Evolutionary conservation across 2,888 invertebrate species (phyloP), one percentile per base, ranked within the genome.

Genomic region (Eristalinus aeneus): DNA sequence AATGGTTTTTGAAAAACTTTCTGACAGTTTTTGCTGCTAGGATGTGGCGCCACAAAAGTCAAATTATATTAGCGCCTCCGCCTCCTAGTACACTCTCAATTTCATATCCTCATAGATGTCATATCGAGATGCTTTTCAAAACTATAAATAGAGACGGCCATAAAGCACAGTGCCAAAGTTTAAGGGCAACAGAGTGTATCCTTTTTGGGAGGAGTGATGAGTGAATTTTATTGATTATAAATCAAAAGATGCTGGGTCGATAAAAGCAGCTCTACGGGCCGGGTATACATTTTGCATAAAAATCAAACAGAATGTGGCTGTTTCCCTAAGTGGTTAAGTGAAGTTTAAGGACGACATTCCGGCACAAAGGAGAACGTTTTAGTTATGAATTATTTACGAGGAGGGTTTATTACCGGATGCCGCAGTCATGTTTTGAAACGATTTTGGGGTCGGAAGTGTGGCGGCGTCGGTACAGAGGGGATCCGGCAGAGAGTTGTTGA

Each of bases 181-280:
- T 12, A 2, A 39, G 39, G 12, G n/a, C 12, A 39, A 39, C 12
- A 39, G 39, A 39, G 39, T 39, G 39, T 39, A n/a, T 39, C n/a
- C 39, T n/a, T 39, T 54, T 54, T 54, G 2, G 31, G 36, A 73
- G 39, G 54, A 84, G 46, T 78, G 78, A 69, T 34, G 78, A 74
- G 65, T 71, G 69, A 74, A 79, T 71, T 84, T 84, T 78, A 79
- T 79, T 74, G 74, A 84, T 78, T 79, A 72, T 74, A 78, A 31
- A 32, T 32, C 12, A 31, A 16, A 61, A 32, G 31, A 16, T 31
- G 16, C 27, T 31, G 0, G 60, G 16, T 61, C 9, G 27, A 58
- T 58, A 46, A 31, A 10, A 67, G 31, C 34, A 34, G n/a, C n/a
- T 6, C 32, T 32, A 6, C 32, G 27, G 65, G 65, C n/a, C 10